A percentile compares a stretch with the other conserved stretches of the same genome.
Evolutionary conservation across 53 echinoderm and acorn worm genomes (phyloP).

Genomic region (Astropecten irregularis): DNA sequence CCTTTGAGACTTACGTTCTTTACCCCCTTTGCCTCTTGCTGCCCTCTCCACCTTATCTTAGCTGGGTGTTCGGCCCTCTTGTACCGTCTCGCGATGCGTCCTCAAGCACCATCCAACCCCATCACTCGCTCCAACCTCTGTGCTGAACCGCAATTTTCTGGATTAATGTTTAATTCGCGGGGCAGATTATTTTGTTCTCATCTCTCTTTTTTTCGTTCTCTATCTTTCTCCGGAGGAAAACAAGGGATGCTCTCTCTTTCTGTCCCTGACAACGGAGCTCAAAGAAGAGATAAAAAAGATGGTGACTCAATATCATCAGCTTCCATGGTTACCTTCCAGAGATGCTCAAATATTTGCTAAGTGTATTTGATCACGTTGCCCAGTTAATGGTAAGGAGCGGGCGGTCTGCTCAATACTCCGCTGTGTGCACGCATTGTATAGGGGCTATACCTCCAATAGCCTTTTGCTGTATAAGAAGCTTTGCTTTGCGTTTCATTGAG

Average conservation of each 20-base stretch:
- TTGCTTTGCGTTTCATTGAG: too few species aligned
- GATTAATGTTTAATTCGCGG: conserved; percentile 35
- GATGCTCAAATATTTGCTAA: conserved; percentile 55
- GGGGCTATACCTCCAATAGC: too few species aligned
- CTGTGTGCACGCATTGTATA: too few species aligned
- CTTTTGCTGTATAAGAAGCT: too few species aligned
- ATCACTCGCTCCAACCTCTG: conserved; percentile 9
- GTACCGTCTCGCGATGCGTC: conserved; percentile 37
- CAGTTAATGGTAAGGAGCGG: not conserved
- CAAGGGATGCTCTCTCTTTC: not conserved
- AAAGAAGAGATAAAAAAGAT: not conserved
- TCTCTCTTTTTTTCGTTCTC: too few species aligned
- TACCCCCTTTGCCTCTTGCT: too few species aligned
- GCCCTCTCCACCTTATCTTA: conserved; percentile 6
- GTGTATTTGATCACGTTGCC: conserved; percentile 39
- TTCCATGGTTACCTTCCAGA: conserved; percentile 28
- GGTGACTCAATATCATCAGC: conserved; percentile 39
- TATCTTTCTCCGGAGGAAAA: not conserved
- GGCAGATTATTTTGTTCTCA: too few species aligned
- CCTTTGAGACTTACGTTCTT: not conserved
- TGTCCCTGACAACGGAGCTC: conserved; percentile 26
- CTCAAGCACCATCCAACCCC: conserved; percentile 4
- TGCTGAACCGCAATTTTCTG: conserved; percentile 14
- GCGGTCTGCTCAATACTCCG: too few species aligned
- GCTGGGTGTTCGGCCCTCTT: conserved; percentile 1